These are phyloP conservation scores for Edolisoma coerulescens DNA, from an alignment of 2,113 vertebrate genomes.

Conservation along the genomic window DNA sequence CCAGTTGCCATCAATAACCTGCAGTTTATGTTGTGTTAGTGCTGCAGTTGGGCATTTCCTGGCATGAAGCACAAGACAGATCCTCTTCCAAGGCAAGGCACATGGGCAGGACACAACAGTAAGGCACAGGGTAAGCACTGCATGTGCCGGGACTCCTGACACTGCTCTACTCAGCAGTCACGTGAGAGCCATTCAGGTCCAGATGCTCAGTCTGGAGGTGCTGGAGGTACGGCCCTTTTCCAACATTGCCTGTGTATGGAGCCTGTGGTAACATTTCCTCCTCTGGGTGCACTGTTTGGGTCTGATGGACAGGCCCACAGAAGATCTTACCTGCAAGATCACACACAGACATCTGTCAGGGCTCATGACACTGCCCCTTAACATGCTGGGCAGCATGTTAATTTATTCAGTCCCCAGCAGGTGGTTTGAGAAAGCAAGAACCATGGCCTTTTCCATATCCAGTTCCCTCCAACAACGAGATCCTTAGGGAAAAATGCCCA, in stretches of 20 bases:
- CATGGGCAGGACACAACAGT: not conserved
- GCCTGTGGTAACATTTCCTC: not conserved
- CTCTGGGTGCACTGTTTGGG: not conserved
- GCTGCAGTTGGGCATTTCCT: not conserved
- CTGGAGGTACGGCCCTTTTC: not conserved
- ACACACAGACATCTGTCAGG: not conserved
- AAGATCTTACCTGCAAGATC: not conserved
- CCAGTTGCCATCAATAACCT: not conserved
- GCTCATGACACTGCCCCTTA: not conserved
- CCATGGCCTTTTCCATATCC: too few species aligned
- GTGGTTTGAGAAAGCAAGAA: not conserved
- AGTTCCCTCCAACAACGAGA: not conserved
- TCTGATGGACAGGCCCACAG: accelerated
- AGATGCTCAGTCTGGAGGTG: not conserved
- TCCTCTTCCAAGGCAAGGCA: not conserved
- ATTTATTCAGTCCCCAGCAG: not conserved
- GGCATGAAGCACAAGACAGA: not conserved
- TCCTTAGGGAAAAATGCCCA: not conserved
- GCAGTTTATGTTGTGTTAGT: not conserved
- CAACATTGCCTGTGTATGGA: accelerated
- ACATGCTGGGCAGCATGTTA: not conserved
- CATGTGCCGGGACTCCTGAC: not conserved
- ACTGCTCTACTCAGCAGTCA: not conserved
- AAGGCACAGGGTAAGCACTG: not conserved
- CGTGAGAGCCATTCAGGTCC: accelerated